Evolutionary conservation across 2,797 vertebrate species (phyloP), one percentile per base, ranked within the genome.

Genomic region (Decapterus maruadsi): DNA sequence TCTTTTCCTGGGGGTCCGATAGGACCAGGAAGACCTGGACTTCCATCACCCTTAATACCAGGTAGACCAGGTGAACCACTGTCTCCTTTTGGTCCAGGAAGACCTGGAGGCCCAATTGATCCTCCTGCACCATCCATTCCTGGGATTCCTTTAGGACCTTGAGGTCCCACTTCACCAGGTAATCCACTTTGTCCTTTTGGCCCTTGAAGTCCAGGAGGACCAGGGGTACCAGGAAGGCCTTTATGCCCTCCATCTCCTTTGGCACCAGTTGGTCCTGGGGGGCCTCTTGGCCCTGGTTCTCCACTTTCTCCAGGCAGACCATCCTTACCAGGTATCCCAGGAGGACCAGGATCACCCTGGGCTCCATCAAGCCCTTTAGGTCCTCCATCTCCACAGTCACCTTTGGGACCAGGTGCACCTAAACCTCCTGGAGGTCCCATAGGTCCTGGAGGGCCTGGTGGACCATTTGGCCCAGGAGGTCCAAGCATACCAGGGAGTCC

Each of bases 61-160:
- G 96, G 95, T 53, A 91, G 91, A 13, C 98, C 98, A 0, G 96
- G 95, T 54, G 85, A 46, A 10, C 98, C 98, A 0, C 70, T 92
- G 53, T 98, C 97, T 26, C 98, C 98, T 89, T 99, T 99, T 0
- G 93, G 89, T 1, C 98, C 98, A 0, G 93, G 90, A 81, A 95
- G 84, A 72, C 98, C 98, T 2, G 96, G 95, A 40, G 96, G 93
- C 3, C 98, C 98, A 6, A 97, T 95, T 77, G 96, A 96, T 19
- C 98, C 98, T 0, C 94, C 95, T 61, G 96, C 93, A 13, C 98
- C 98, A 17, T 92, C 87, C 26, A 97, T 95, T 56, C 98, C 98
- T 1, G 98, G 97, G 79, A 98, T 99, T 78, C 98, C 98, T 4
- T 95, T 94, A 16, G 96, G 96, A 6, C 98, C 98, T 89, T 98